phyloP scores from a whole-genome alignment of 2,888 invertebrate species.

The Drosophila borborema region DNA sequence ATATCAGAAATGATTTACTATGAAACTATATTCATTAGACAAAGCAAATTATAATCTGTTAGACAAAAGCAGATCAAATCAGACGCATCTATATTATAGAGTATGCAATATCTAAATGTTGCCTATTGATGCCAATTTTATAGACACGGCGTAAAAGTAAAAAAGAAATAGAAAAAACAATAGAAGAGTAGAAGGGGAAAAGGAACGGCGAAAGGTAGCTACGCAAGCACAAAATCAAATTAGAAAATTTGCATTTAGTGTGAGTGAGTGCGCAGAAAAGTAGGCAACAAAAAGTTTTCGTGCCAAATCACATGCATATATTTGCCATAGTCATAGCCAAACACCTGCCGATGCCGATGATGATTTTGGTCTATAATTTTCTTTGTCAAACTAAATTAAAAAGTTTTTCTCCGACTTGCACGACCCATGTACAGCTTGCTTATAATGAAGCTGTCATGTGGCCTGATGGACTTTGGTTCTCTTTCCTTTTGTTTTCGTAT shows the following conservation, averaged over 20 bases:
- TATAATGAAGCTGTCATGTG: slow-evolving; percentile 71
- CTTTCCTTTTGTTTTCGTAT: not conserved
- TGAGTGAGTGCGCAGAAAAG: slow-evolving; percentile 56
- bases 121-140: slow-evolving; percentile 13
- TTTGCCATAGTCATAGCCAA: slow-evolving; percentile 28
- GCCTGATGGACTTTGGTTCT: slow-evolving; percentile 21
- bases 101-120: slow-evolving; percentile 1
- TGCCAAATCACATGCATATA: slow-evolving; percentile 65
- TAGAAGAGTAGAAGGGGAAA: not conserved
- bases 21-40: not conserved
- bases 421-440: slow-evolving; percentile 28
- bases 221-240: slow-evolving; percentile 63
- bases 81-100: not conserved
- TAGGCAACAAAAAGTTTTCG: slow-evolving; percentile 62
- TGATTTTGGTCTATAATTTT: slow-evolving; percentile 60
- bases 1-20: too few relatives aligned
- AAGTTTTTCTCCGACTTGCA: slow-evolving; percentile 50
- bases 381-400: slow-evolving; percentile 74
- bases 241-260: slow-evolving; percentile 76
- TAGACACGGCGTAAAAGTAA: slow-evolving; percentile 33
- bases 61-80: too few relatives aligned
- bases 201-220: slow-evolving; percentile 51
- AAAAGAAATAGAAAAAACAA: slow-evolving; percentile 29
- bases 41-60: too few relatives aligned
- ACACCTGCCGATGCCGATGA: slow-evolving; percentile 16